These are phyloP conservation scores for Agrilus cyanescens DNA, from an alignment of 2,888 invertebrate genomes.

Conservation along the genomic window DNA sequence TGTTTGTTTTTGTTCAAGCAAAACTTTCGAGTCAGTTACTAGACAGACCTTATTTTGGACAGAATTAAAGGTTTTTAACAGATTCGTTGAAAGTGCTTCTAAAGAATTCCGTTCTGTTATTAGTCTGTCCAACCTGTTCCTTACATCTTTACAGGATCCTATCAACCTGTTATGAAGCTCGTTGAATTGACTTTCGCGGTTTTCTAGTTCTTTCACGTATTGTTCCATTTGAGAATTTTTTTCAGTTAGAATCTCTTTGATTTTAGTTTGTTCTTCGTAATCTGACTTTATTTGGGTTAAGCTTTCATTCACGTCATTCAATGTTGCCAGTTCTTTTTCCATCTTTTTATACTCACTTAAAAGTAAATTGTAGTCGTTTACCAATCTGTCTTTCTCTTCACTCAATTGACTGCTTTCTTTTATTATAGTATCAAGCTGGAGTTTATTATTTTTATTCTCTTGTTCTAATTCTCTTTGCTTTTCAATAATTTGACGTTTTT, in stretches of 20 bases:
- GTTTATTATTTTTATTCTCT: slow-evolving; percentile 18
- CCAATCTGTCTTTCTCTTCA: slow-evolving; percentile 11
- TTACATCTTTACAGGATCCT: slow-evolving; percentile 11
- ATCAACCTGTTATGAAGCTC: slow-evolving; percentile 16
- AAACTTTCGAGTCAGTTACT: slow-evolving; percentile 13
- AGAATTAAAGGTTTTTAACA: slow-evolving; percentile 14
- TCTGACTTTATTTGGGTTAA: no score
- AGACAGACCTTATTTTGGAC: slow-evolving; percentile 15
- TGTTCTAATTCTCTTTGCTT: slow-evolving; percentile 14
- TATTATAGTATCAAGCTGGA: slow-evolving; percentile 22
- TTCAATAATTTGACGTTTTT: slow-evolving; percentile 9
- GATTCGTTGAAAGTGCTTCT: slow-evolving; percentile 13
- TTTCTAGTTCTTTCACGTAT: slow-evolving; percentile 16
- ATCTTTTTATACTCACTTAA: slow-evolving; percentile 16
- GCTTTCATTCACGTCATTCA: slow-evolving; percentile 5
- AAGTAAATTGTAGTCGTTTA: slow-evolving; percentile 23
- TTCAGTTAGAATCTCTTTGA: neutral
- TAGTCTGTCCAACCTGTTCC: slow-evolving; percentile 13
- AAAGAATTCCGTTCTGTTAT: slow-evolving; percentile 14
- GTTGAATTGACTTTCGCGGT: slow-evolving; percentile 13
- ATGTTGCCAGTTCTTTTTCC: slow-evolving; percentile 13
- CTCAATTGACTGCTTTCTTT: slow-evolving; percentile 17
- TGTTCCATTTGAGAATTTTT: slow-evolving; percentile 10
- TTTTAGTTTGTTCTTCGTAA: neutral
- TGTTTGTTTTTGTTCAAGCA: slow-evolving; percentile 20